Evolutionary conservation across 2,113 vertebrate species (phyloP).

Genomic region (Ceratotherium simum): DNA sequence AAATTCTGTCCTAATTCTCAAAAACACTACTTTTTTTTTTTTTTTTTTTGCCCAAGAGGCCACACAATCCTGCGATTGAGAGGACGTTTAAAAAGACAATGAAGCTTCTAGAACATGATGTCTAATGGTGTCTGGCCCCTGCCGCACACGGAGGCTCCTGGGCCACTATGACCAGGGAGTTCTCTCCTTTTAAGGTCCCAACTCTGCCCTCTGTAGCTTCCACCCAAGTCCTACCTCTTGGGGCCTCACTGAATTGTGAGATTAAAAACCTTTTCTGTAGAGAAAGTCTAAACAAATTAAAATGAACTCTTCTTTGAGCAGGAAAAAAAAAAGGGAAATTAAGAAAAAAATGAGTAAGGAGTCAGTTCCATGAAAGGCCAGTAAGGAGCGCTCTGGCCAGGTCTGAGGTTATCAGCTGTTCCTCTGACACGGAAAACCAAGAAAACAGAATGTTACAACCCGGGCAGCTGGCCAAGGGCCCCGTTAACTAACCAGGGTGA

Average conservation of each 20-base stretch:
- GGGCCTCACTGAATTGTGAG: background rate
- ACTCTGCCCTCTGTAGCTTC: background rate
- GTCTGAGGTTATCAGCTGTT: rapidly evolving
- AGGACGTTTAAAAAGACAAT: background rate
- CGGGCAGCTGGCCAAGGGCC: rapidly evolving
- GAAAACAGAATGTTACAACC: rapidly evolving
- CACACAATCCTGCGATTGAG: background rate
- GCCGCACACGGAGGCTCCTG: background rate
- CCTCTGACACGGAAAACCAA: rapidly evolving
- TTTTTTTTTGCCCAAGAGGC: rapidly evolving
- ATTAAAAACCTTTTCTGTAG: background rate
- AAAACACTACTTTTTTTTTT: too few relatives aligned
- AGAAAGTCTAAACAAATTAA: background rate
- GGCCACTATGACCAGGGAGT: background rate
- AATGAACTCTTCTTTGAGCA: background rate
- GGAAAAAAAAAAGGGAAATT: too few relatives aligned
- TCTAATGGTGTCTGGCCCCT: background rate
- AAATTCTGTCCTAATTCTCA: background rate
- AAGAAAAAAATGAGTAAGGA: background rate
- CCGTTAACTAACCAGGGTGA: rapidly evolving
- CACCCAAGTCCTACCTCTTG: background rate
- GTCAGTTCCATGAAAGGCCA: rapidly evolving
- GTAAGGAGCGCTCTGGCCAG: background rate
- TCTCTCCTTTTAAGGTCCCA: background rate
- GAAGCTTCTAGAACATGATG: background rate